These are phyloP conservation scores for Falco naumanni DNA, from an alignment of 2,797 vertebrate species.

Conservation along the genomic window DNA sequence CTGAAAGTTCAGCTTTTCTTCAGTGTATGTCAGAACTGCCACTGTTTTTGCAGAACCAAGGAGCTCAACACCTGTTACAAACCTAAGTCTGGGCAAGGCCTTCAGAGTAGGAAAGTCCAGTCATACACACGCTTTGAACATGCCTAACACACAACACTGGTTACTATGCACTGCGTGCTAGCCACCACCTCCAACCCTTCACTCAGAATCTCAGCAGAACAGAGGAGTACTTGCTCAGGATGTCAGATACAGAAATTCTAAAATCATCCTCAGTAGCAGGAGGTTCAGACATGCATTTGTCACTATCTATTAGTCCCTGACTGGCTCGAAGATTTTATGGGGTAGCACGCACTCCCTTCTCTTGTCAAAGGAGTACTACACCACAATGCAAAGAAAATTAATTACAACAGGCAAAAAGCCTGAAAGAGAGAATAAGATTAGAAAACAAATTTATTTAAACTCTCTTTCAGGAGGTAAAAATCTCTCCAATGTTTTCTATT, in stretches of 20 bases:
- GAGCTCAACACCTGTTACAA: neutral
- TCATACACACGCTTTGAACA: neutral
- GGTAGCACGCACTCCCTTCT: neutral
- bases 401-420: neutral
- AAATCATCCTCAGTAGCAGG: neutral
- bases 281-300: neutral
- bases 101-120: neutral
- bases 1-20: neutral
- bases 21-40: neutral
- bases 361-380: neutral
- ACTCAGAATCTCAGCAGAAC: neutral
- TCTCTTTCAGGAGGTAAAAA: neutral
- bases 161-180: rapidly evolving
- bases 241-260: neutral
- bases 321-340: neutral
- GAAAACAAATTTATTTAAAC: neutral
- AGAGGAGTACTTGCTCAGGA: neutral
- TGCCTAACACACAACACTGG: neutral
- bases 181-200: neutral
- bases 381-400: neutral
- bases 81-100: neutral
- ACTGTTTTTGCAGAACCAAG: neutral
- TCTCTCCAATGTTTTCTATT: neutral
- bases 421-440: neutral
- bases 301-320: neutral